Base-by-base conservation (phyloP, 1,140 invertebrate genomes). In the Vanessa atalanta region DNA sequence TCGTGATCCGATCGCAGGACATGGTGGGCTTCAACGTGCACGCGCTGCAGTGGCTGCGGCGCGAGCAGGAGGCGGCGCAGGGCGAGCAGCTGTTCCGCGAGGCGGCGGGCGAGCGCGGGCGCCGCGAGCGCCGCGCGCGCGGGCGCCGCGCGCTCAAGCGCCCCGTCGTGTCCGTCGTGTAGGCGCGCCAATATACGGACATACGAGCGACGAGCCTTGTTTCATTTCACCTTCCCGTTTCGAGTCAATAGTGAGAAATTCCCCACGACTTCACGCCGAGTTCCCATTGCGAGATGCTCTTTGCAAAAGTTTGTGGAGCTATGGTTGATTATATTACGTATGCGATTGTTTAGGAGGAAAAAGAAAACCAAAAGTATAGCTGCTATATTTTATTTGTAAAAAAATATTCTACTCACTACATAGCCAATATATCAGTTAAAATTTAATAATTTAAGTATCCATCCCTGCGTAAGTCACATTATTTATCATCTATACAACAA, bases 1-100 rank as follows among this genome's bases (percentile, higher is more conserved):
- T 20, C 31, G 53, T 9, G n/a, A 20, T 20, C 16, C 23, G 0
- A 1, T 1, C 37, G 0, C 87, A 98, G 95, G 97, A 99, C 92
- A 94, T 95, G 65, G 93, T 98, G 68, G 98, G 98, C 5, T 97
- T 96, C 86, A 99, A 99, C 93, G 89, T 97, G 63, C 96, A 97
- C 87, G 97, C 96, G 0, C 93, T 99, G 78, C 93, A 95, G 68
- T 96, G 97, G 85, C 81, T 98, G 14, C 95, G 97, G 85, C 93
- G 95, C 61, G 93, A 96, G 72, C 93, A 97, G n/a, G 98, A 99
- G 90, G 95, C 96, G 76, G 93, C 94, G n/a, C 95, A 98, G 79
- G 95, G 96, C 66, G 94, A 97, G 15, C 95, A 96, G 81, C 93
- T 98, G 73, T 99, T 99, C 93, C 94, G 93, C 71, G 98, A 98